Base-by-base conservation (phyloP, 2,797 vertebrate genomes). In the Melanotaenia parkinsoni region DNA sequence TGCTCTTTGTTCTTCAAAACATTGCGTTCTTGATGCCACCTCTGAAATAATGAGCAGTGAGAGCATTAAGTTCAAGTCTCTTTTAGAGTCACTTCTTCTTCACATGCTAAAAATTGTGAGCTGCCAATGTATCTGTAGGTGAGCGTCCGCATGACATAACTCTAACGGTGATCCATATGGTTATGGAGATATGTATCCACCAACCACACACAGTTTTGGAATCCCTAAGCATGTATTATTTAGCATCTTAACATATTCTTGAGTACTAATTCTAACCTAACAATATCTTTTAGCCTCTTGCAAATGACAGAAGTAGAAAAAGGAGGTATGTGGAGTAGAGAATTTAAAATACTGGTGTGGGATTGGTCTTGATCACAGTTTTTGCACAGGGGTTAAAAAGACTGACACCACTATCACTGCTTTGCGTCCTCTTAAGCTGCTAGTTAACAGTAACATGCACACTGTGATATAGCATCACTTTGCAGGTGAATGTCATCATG, bases 1-100 rank as follows among this genome's bases (percentile, higher is more conserved):
- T 26, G 35, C 38, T 70, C 60, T 70, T 70, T 81, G 28, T 76
- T 76, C 40, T 54, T 57, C 24, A 59, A 71, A 85, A 67, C 64
- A 74, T 59, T 35, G 51, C 57, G 30, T 74, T 58, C 75, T 77
- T 73, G 72, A 80, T 79, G 64, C 56, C 72, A 73, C 60, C 57
- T 71, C 35, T 32, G 50, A 63, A 45, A 81, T 80, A 70, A 82
- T 68, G 63, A 77, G 68, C 58, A 40, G 33, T 20, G 18, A n/a
- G 45, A 57, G 62, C 51, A 68, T 63, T 72, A 70, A 45, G 43
- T 16, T 20, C 43, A 6, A 45, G 43, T 45, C 18, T 54, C 58
- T 56, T 40, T 76, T 26, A 54, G 28, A 70, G 47, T 45, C 6
- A 54, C 24, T 63, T 38, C 67, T 62, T 70, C 63, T 40, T 22